Evolutionary conservation across 2,888 invertebrate genomes (phyloP), one percentile per base, ranked within the genome.

Genomic region (Brenthis ino): DNA sequence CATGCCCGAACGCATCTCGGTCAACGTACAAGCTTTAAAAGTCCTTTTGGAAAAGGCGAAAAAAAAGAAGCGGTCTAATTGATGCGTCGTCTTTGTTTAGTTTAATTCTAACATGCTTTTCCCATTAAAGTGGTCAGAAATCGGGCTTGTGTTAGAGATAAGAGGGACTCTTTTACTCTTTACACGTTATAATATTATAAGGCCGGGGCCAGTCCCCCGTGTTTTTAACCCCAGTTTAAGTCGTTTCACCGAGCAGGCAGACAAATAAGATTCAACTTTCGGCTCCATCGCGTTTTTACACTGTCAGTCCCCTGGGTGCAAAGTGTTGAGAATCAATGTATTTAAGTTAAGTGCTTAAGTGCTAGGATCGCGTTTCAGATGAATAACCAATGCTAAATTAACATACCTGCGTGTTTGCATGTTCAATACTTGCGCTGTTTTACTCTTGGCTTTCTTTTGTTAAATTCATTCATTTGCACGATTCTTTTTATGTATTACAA

Each of bases 31-130:
- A 86, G 85, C 83, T 86, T 89, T 87, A 85, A 91, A 89, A 90
- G 85, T 85, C 87, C 87, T 87, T 92, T 90, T 85, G 77, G 79
- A 81, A 85, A 83, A 82, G 80, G 77, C 77, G 73, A 78, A 80
- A 87, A 86, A 79, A 85, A 79, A 86, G 82, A 82, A 83, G 81
- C 84, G 85, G 80, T 87, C 91, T 93, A 93, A 93, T 93, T 93
- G 93, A 93, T 93, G 93, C 93, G 91, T 93, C 91, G 91, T 90
- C 93, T 93, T 93, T 93, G 93, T 92, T 93, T 92, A 93, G 93
- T 91, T 93, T 92, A 93, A 93, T 93, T 93, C 93, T 91, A 91
- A 93, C 93, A 93, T 92, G 93, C 86, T 93, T 93, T 93, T 91
- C 91, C 93, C 93, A 93, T 93, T 93, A 93, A 92, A 92, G 88